phyloP scores from a whole-genome alignment of 2,113 vertebrate species.

The Xiphophorus maculatus region DNA sequence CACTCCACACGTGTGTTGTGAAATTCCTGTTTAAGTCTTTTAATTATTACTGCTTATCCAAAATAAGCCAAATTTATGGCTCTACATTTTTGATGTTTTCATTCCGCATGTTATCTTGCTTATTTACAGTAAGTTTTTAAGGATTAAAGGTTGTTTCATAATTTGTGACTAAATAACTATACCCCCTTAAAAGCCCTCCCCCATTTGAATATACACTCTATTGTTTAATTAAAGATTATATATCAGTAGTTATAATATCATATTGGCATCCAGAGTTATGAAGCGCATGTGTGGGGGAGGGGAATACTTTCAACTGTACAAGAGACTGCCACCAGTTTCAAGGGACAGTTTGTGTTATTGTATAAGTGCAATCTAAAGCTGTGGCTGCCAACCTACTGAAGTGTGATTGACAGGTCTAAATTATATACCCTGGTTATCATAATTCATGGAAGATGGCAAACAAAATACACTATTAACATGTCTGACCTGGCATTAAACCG shows the following conservation, averaged over 20 bases:
- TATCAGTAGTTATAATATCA: constrained; percentile 32
- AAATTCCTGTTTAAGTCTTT: constrained; percentile 36
- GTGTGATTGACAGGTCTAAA: neutral
- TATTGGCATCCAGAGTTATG: constrained; percentile 41
- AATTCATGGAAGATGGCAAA: neutral
- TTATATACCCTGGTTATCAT: neutral
- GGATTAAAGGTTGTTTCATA: constrained; percentile 8
- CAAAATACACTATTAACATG: neutral
- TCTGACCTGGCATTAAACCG: neutral
- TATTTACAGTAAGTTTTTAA: constrained; percentile 28
- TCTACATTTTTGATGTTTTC: neutral
- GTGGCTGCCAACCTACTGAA: neutral
- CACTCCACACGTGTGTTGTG: constrained; percentile 72
- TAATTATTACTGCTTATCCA: neutral
- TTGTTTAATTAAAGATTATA: constrained; percentile 7
- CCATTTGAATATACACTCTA: constrained; percentile 1
- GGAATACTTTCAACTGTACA: constrained; percentile 40
- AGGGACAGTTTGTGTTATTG: constrained; percentile 4
- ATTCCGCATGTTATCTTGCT: neutral
- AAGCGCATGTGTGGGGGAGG: constrained; percentile 65
- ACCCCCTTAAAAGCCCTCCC: neutral
- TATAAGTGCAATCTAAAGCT: neutral
- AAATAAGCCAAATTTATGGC: constrained; percentile 18
- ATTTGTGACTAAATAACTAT: neutral
- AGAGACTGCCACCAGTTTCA: constrained; percentile 2